phyloP scores from a whole-genome alignment of 1,140 invertebrate genomes.

The Platyura marginata region DNA sequence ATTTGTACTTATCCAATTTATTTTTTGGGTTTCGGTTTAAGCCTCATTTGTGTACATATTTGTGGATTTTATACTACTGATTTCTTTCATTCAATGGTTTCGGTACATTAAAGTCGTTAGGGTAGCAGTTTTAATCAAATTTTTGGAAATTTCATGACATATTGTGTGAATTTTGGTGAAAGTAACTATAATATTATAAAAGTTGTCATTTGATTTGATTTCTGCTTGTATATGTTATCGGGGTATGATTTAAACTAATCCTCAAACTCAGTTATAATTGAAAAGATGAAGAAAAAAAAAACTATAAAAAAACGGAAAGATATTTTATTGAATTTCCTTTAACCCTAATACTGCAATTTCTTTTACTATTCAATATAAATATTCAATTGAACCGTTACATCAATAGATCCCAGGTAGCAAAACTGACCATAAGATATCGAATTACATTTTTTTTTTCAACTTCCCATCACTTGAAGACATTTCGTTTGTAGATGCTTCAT shows the following conservation, averaged over 20 bases:
- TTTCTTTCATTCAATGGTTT: neutral
- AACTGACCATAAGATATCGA: too few relatives aligned
- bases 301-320: neutral
- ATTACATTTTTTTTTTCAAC: too few relatives aligned
- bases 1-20: neutral
- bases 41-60: neutral
- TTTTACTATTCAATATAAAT: too few relatives aligned
- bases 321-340: neutral
- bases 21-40: neutral
- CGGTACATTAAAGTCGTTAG: neutral
- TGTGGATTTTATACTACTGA: neutral
- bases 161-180: neutral
- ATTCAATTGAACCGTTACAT: too few relatives aligned
- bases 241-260: neutral
- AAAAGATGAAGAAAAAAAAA: neutral
- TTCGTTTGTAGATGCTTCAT: too few relatives aligned
- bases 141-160: neutral
- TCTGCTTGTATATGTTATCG: too few relatives aligned
- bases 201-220: too few relatives aligned
- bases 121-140: neutral
- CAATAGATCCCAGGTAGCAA: too few relatives aligned
- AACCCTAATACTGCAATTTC: too few relatives aligned
- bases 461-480: too few relatives aligned
- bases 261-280: neutral
- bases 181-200: too few relatives aligned